Conservation (phyloP, 2,888 invertebrate species). For the Branchinecta sandiegonensis region DNA sequence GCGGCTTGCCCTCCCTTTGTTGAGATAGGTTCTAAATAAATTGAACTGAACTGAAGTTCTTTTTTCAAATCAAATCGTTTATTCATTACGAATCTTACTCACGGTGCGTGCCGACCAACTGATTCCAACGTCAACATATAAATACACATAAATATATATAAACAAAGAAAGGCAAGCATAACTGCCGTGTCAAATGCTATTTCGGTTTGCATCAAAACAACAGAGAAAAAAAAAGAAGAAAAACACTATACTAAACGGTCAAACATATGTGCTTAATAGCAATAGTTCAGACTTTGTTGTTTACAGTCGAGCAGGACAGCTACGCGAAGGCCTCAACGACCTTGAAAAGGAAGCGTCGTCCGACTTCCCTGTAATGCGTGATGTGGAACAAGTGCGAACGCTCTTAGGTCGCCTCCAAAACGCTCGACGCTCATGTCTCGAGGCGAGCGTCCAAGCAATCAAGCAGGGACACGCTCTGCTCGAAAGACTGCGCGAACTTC, state of each 20-base stretch:
- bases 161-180: too few relatives aligned
- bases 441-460: slow-evolving; percentile 60
- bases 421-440: slow-evolving; percentile 52
- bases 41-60: too few relatives aligned
- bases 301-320: slow-evolving; percentile 48
- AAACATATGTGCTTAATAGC: neutral
- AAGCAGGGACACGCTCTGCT: slow-evolving; percentile 62
- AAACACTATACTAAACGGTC: neutral
- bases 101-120: too few relatives aligned
- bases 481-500: slow-evolving; percentile 55
- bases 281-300: neutral
- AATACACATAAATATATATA: too few relatives aligned
- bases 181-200: too few relatives aligned
- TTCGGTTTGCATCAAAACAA: too few relatives aligned
- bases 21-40: too few relatives aligned
- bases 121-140: too few relatives aligned
- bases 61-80: too few relatives aligned
- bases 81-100: too few relatives aligned
- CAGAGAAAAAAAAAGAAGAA: neutral
- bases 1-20: too few relatives aligned
- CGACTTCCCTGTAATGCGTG: slow-evolving; percentile 56
- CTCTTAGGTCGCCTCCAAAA: slow-evolving; percentile 56
- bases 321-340: slow-evolving; percentile 49
- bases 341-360: slow-evolving; percentile 44
- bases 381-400: slow-evolving; percentile 53